These are phyloP conservation scores for Apamea epomidion DNA, from an alignment of 2,888 invertebrate species.

Conservation along the genomic window DNA sequence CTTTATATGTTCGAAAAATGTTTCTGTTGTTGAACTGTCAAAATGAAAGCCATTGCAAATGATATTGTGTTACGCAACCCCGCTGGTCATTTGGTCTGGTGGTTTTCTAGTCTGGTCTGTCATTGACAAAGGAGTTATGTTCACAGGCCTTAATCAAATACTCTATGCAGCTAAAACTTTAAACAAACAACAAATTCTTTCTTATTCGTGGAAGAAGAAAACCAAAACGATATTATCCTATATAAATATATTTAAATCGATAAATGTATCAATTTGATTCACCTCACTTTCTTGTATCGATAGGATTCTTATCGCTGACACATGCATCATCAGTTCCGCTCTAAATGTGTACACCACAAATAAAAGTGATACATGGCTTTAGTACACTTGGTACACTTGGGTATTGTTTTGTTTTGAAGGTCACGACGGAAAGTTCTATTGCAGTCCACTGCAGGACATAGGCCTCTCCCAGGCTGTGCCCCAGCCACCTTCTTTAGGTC, in stretches of 20 bases:
- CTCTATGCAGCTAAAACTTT: not conserved
- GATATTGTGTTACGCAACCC: too few species aligned
- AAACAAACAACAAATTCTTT: not conserved
- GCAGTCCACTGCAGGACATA: too few species aligned
- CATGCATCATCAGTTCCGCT: conserved; percentile 24
- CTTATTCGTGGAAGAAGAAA: not conserved
- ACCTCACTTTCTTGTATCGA: conserved; percentile 7
- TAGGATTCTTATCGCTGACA: conserved; percentile 18
- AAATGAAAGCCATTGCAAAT: too few species aligned
- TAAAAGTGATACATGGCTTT: conserved; percentile 2
- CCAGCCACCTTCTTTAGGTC: too few species aligned
- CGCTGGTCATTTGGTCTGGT: too few species aligned
- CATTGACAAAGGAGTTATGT: not conserved
- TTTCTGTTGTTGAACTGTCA: too few species aligned
- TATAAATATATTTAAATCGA: not conserved
- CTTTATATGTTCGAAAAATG: too few species aligned
- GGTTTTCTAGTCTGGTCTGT: not conserved
- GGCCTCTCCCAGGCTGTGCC: too few species aligned
- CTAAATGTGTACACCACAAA: conserved; percentile 12
- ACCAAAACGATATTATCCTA: too few species aligned
- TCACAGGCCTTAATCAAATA: not conserved
- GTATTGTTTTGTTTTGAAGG: not conserved
- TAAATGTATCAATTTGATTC: not conserved
- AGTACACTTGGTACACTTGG: not conserved
- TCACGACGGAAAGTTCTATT: too few species aligned